These are phyloP conservation scores for Herminia tarsipennalis DNA, from an alignment of 2,888 invertebrate species.

Conservation along the genomic window DNA sequence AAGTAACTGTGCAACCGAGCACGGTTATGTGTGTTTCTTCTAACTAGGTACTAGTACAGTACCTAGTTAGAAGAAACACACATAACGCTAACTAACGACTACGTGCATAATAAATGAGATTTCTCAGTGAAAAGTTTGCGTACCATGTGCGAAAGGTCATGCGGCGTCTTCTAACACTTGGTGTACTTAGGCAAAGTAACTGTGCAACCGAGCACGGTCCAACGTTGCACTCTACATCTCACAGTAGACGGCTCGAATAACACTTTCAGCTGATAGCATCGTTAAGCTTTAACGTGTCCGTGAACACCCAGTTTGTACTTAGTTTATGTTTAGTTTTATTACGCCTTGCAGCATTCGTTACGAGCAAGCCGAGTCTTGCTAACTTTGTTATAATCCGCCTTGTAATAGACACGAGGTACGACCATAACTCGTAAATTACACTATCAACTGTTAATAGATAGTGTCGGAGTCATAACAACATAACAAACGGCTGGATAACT, in stretches of 20 bases:
- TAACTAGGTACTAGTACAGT: too few species aligned
- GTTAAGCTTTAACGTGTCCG: slow-evolving; percentile 60
- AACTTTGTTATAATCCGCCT: slow-evolving; percentile 37
- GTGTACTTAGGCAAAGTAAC: slow-evolving; percentile 24
- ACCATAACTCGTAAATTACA: slow-evolving; percentile 47
- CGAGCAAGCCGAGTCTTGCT: slow-evolving; percentile 33
- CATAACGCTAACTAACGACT: too few species aligned
- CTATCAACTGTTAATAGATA: slow-evolving; percentile 63
- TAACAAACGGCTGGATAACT: slow-evolving; percentile 61
- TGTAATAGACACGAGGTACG: slow-evolving; percentile 38
- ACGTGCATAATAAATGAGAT: slow-evolving; percentile 7
- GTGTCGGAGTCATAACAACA: slow-evolving; percentile 63
- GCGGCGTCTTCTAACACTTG: slow-evolving; percentile 27
- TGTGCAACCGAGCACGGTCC: slow-evolving; percentile 35
- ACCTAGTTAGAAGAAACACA: too few species aligned
- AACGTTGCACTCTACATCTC: slow-evolving; percentile 52
- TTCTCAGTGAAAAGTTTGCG: slow-evolving; percentile 18
- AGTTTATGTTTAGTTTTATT: slow-evolving; percentile 67
- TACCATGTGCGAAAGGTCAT: slow-evolving; percentile 19
- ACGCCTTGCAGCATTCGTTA: slow-evolving; percentile 49
- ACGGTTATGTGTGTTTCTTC: too few species aligned
- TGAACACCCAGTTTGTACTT: slow-evolving; percentile 62
- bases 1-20: slow-evolving; percentile 37
- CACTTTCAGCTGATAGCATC: slow-evolving; percentile 62
- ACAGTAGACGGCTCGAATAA: slow-evolving; percentile 57